Base-by-base conservation (phyloP, 2,888 invertebrate species). In the Strigamia crassipes region DNA sequence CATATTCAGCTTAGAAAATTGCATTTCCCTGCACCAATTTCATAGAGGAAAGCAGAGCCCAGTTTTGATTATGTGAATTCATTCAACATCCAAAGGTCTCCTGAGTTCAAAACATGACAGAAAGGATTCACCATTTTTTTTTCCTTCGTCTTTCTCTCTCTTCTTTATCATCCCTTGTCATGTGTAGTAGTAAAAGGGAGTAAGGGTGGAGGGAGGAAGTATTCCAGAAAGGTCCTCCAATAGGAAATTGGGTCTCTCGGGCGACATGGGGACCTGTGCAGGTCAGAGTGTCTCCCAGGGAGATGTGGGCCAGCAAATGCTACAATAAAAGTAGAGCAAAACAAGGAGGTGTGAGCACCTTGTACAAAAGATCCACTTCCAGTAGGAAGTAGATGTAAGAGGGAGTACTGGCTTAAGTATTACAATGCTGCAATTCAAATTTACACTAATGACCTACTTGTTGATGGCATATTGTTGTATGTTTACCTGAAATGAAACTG, bases 271-370 rank as follows among this genome's bases (percentile, higher is more conserved):
- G 51, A 51, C 51, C 51, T 51, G 51, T 51, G 15, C 51, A 51
- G 51, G 51, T 51, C 51, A 51, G 51, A 51, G 51, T 51, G 51
- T 51, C 51, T 51, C 51, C 51, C 51, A 51, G 51, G 51, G 51
- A 51, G 51, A 51, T 51, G 51, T 51, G 51, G 51, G 51, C 51
- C 51, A 51, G n/a, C 51, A 51, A 51, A 51, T 51, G 51, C 15
- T 51, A 51, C 51, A 51, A 51, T 51, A 51, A 51, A 51, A 51
- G 6, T 51, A 51, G 51, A 51, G 51, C 51, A 51, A 51, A 51
- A 51, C 51, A 51, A 51, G 51, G 18, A 51, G 51, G 51, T 51
- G 51, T 51, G 51, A 51, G 51, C 51, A 51, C 51, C 51, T 51
- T 51, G 18, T 51, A 51, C 51, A 51, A 51, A 51, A 51, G 51